phyloP scores from a whole-genome alignment of 2,113 vertebrate genomes.

The Melanerpes aurifrons region DNA sequence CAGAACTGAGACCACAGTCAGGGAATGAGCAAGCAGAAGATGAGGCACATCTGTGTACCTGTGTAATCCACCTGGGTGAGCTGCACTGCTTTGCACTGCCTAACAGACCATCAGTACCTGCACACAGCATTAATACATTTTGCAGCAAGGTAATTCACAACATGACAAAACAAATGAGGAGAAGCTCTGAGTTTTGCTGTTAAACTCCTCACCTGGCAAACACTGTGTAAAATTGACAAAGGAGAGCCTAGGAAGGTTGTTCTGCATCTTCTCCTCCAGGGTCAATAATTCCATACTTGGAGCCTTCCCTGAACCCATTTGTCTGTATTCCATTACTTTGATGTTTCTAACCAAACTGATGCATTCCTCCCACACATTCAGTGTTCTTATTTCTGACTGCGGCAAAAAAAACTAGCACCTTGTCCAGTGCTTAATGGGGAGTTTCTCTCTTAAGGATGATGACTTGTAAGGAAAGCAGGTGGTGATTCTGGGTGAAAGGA shows the following conservation, averaged over 20 bases:
- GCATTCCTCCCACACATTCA: background rate
- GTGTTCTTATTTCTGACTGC: slow-evolving; percentile 36
- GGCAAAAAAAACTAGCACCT: slow-evolving; percentile 7
- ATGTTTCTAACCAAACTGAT: slow-evolving; percentile 47
- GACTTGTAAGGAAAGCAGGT: background rate
- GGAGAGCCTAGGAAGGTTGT: background rate
- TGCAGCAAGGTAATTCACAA: background rate
- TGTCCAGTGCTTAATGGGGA: slow-evolving; percentile 24
- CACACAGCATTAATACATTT: background rate
- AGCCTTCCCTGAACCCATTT: background rate
- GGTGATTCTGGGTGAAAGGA: background rate
- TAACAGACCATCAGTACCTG: background rate
- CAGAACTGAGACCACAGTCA: background rate
- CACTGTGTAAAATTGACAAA: slow-evolving; percentile 32
- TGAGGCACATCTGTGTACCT: background rate
- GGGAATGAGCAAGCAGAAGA: background rate
- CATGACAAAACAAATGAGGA: background rate
- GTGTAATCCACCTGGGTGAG: background rate
- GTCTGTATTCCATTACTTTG: slow-evolving; percentile 25
- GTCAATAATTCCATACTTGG: slow-evolving; percentile 53
- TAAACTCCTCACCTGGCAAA: slow-evolving; percentile 7
- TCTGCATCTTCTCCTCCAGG: background rate
- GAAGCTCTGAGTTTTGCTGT: background rate
- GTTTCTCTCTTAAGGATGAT: slow-evolving; percentile 47
- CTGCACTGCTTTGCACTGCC: background rate